Base-by-base conservation (phyloP, 2,888 invertebrate genomes). In the Drosophila nigricruria region DNA sequence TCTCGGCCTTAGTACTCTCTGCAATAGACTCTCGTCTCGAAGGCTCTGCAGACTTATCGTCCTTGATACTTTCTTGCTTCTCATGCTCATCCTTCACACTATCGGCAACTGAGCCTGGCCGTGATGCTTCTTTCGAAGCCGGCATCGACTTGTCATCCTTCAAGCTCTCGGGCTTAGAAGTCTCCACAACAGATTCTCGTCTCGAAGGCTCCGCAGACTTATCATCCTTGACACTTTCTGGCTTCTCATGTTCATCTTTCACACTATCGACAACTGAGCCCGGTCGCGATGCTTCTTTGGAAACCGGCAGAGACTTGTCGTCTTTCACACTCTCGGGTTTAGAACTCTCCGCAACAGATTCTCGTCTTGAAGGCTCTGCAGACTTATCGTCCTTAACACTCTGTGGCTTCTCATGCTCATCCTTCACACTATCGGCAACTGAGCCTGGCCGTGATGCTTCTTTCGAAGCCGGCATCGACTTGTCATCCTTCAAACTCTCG, bases 201-300 rank as follows among this genome's bases (percentile, higher is more conserved):
- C 38, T 38, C 0, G 38, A 38, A 0, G n/a, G 38, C 8, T n/a
- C n/a, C 3, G 0, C n/a, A 3, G 38, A 38, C 9, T 38, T 38
- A 3, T 38, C 38, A n/a, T 38, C n/a, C 38, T 38, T 38, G 2
- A n/a, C n/a, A n/a, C n/a, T 38, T n/a, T 38, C 38, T 1, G 38
- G 38, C 1, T 40, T 40, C 10, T 40, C 18, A 1, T 40, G 38
- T 18, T 40, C 38, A 1, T 40, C 38, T 9, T 40, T 40, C n/a
- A 38, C n/a, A 38, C 38, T 38, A n/a, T 38, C 76, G 0, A 47
- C 73, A 0, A 62, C 71, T 0, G 81, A 83, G n/a, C 18, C 70
- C 1, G 52, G 70, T 0, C 77, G 25, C 0, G 76, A 74, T 0
- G 53, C 20, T 36, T 75, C 71, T 32, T 64, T 79, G 0, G 64